These are phyloP conservation scores for Apogon hyalosoma DNA, from an alignment of 2,797 vertebrate genomes.

Conservation along the genomic window DNA sequence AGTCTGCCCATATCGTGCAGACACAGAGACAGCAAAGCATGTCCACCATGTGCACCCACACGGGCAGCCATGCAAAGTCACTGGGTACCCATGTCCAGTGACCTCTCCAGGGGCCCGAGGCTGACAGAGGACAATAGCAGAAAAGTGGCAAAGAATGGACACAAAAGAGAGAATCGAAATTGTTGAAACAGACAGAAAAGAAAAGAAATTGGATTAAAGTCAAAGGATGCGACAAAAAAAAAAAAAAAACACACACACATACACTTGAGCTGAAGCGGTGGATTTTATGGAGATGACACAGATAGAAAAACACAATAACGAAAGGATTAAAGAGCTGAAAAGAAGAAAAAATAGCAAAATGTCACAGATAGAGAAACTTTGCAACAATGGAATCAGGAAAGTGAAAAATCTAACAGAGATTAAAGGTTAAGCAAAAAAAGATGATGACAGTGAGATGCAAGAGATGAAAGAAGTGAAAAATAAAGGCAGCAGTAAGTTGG, in stretches of 20 bases:
- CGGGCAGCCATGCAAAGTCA: slow-evolving; percentile 32
- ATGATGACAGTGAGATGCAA: slow-evolving; percentile 44
- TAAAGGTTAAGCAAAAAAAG: slow-evolving; percentile 18
- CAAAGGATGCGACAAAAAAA: slow-evolving; percentile 1
- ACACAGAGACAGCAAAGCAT: slow-evolving; percentile 32
- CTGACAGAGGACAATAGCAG: slow-evolving; percentile 28
- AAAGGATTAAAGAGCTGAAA: slow-evolving; percentile 28
- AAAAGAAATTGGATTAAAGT: slow-evolving; percentile 6
- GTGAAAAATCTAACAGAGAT: slow-evolving; percentile 15
- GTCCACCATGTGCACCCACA: slow-evolving; percentile 30
- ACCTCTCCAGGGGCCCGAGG: slow-evolving; percentile 50
- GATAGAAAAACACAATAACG: background rate
- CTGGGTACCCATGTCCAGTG: slow-evolving; percentile 51
- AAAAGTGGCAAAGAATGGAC: slow-evolving; percentile 28
- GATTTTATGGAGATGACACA: background rate
- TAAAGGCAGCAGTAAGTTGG: slow-evolving; percentile 20
- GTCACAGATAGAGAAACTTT: slow-evolving; percentile 15
- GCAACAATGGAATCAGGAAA: slow-evolving; percentile 25
- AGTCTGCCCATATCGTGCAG: slow-evolving; percentile 37
- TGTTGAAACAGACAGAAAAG: slow-evolving; percentile 8
- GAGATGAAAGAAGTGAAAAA: slow-evolving; percentile 35
- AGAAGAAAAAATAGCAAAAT: background rate
- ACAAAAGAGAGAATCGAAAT: slow-evolving; percentile 14
- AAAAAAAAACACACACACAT: background rate
- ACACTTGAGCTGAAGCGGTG: background rate